Conservation (phyloP, 2,888 invertebrate species). For the Perdita meconis region DNA sequence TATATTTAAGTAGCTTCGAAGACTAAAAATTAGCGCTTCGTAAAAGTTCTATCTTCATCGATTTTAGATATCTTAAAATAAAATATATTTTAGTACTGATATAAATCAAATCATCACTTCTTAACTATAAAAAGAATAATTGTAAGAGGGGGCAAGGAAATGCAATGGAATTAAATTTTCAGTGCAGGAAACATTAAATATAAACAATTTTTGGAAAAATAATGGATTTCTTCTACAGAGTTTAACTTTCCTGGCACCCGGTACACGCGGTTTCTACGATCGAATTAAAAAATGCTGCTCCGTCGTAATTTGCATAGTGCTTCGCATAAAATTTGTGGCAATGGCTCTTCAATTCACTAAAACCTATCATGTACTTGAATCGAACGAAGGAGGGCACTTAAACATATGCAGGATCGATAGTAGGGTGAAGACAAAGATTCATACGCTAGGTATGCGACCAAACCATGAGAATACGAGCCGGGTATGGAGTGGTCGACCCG, state of each 20-base stretch:
- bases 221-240: no score
- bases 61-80: no score
- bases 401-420: constrained; percentile 57
- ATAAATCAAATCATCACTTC: no score
- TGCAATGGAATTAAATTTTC: no score
- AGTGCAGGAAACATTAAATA: no score
- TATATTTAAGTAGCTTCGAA: no score
- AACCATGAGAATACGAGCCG: constrained; percentile 44
- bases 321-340: constrained; percentile 25
- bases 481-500: constrained; percentile 44
- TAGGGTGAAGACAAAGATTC: constrained; percentile 51
- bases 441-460: constrained; percentile 43
- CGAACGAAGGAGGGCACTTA: constrained; percentile 25
- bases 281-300: constrained; percentile 22
- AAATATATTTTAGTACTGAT: no score
- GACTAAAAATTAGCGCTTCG: no score
- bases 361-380: constrained; percentile 34
- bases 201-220: not conserved
- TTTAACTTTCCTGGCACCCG: not conserved
- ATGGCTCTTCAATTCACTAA: constrained; percentile 32
- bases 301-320: constrained; percentile 7
- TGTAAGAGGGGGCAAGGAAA: no score
- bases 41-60: no score
- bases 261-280: not conserved
- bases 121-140: no score